Evolutionary conservation across 2,113 vertebrate species (phyloP).

Genomic region (Semnornis frantzii): DNA sequence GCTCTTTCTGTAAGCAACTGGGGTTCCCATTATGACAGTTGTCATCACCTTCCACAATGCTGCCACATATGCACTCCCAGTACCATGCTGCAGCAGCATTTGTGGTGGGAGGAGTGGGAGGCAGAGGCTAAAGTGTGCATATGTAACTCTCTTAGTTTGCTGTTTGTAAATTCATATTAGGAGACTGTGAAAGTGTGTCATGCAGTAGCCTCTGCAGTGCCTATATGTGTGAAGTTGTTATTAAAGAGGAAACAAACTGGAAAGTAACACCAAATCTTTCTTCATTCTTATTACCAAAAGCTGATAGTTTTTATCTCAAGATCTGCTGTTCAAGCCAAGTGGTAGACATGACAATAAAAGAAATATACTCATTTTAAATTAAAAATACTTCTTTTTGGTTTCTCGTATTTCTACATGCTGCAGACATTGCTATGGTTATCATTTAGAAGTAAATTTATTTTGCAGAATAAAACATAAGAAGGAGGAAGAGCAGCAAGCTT

Average conservation of each 20-base stretch:
- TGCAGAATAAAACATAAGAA: background rate
- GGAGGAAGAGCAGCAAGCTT: background rate
- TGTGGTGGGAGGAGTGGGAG: background rate
- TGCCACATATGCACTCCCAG: accelerated
- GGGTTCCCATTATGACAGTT: background rate
- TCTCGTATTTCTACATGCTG: background rate
- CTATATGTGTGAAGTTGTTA: background rate
- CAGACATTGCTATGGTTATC: background rate
- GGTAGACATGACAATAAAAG: background rate
- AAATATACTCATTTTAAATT: background rate
- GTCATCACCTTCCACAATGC: accelerated
- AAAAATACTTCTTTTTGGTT: background rate
- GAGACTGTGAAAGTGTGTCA: background rate
- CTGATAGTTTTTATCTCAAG: background rate
- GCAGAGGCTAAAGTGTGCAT: background rate
- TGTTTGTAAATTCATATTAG: background rate
- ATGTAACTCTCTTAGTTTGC: background rate
- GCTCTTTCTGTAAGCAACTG: accelerated
- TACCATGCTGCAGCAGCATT: background rate
- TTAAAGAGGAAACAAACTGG: background rate
- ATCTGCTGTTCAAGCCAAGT: background rate
- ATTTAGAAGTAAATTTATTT: background rate
- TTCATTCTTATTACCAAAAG: background rate
- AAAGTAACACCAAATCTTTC: background rate
- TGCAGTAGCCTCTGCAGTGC: background rate